Conservation (phyloP, 1,140 invertebrate species). For the Condylostylus longicornis region DNA sequence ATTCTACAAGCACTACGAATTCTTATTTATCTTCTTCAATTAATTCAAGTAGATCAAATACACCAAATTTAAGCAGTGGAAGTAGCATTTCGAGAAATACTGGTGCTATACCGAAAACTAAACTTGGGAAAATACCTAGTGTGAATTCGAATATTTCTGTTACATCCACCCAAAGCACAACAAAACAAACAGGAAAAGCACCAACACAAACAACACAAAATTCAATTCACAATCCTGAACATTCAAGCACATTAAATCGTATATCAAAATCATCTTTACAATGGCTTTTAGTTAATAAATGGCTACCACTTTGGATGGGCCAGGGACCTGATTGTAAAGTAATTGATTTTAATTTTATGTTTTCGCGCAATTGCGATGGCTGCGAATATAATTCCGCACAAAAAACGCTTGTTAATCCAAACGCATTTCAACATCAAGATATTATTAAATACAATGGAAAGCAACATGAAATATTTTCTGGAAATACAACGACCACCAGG, state of each 20-base stretch:
- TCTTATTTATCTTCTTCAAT: slow-evolving; percentile 16
- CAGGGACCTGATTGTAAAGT: slow-evolving; percentile 41
- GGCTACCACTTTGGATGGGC: slow-evolving; percentile 41
- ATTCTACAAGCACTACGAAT: slow-evolving; percentile 1
- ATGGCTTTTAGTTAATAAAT: slow-evolving; percentile 41
- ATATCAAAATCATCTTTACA: slow-evolving; percentile 41
- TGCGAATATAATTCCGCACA: slow-evolving; percentile 20
- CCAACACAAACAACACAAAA: background rate
- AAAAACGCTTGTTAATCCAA: slow-evolving; percentile 20
- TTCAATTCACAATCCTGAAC: slow-evolving; percentile 6
- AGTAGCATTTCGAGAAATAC: slow-evolving; percentile 11
- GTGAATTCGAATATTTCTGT: slow-evolving; percentile 4
- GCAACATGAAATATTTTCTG: slow-evolving; percentile 12
- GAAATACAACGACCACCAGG: background rate
- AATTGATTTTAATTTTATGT: slow-evolving; percentile 39
- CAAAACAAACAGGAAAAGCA: slow-evolving; percentile 14
- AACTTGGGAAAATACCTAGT: slow-evolving; percentile 14
- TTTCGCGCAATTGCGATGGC: slow-evolving; percentile 28
- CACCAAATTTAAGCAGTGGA: background rate
- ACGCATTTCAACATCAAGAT: slow-evolving; percentile 19
- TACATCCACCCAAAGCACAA: slow-evolving; percentile 1
- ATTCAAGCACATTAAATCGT: slow-evolving; percentile 25
- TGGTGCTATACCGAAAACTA: slow-evolving; percentile 27
- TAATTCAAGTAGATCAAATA: too few species aligned
- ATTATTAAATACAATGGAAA: slow-evolving; percentile 24